A percentile compares a stretch with the other conserved stretches of the same genome.
Conservation (phyloP, 1,140 invertebrate genomes). For the Thalassaphorura encarpata region DNA sequence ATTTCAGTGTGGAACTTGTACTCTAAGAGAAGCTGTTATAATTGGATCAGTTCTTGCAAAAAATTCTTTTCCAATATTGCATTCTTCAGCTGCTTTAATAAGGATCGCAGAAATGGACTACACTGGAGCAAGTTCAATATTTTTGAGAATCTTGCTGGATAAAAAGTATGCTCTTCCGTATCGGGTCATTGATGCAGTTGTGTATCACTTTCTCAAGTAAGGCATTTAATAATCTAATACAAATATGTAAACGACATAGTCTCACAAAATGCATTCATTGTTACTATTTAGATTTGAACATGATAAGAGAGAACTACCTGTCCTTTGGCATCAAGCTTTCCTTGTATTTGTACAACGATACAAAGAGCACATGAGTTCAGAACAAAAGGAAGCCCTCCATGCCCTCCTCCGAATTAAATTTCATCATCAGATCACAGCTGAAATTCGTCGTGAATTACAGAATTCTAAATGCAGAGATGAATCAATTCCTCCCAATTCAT, state of each 20-base stretch:
- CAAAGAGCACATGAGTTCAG: conserved; percentile 84
- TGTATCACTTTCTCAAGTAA: conserved; percentile 86
- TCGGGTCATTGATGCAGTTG: conserved; percentile 87
- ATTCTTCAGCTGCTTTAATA: conserved; percentile 87
- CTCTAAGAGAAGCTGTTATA: conserved; percentile 89
- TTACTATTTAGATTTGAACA: conserved; percentile 60
- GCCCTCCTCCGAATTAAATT: conserved; percentile 63
- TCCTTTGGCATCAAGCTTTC: conserved; percentile 93
- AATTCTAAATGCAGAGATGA: conserved; percentile 68
- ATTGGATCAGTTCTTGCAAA: conserved; percentile 81
- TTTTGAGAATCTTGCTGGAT: conserved; percentile 87
- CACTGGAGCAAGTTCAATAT: conserved; percentile 92
- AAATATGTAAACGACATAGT: neutral
- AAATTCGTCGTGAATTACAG: conserved; percentile 73
- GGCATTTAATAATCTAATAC: conserved; percentile 3
- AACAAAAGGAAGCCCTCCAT: conserved; percentile 79
- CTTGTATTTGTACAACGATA: conserved; percentile 92
- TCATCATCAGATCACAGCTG: conserved; percentile 71
- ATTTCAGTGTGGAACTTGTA: conserved; percentile 74
- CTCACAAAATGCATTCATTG: conserved; percentile 1
- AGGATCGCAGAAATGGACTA: conserved; percentile 98
- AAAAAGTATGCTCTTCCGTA: conserved; percentile 98
- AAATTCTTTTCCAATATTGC: conserved; percentile 90
- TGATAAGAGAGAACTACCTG: conserved; percentile 74
- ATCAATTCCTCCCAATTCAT: too few species aligned